These are phyloP conservation scores for Astyanax mexicanus DNA, from an alignment of 2,797 vertebrate genomes.

Conservation along the genomic window DNA sequence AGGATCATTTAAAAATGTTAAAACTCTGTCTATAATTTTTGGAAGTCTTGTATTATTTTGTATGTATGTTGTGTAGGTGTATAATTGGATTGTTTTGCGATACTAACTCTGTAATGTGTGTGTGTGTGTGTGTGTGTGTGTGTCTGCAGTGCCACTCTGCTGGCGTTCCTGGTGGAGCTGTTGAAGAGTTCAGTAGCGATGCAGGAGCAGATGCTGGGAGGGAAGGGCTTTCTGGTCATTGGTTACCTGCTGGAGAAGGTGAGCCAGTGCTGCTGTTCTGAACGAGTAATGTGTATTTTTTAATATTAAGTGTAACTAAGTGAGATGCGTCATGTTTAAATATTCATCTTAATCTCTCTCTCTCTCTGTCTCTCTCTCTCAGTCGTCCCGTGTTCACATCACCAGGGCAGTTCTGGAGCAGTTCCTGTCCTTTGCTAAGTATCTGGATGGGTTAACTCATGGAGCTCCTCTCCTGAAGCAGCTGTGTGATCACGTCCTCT, in stretches of 20 bases:
- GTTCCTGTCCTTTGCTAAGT: constrained; percentile 97
- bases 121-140: neutral
- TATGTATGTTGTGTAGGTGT: neutral
- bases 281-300: neutral
- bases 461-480: constrained; percentile 96
- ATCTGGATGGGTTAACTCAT: constrained; percentile 94
- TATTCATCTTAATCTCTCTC: neutral
- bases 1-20: too few relatives aligned
- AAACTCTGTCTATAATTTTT: too few relatives aligned
- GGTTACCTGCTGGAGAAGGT: constrained; percentile 98
- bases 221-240: constrained; percentile 97
- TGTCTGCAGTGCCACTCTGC: constrained; percentile 80
- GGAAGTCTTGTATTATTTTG: too few relatives aligned
- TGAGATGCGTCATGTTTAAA: neutral
- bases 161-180: constrained; percentile 96
- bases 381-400: constrained; percentile 96
- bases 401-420: constrained; percentile 94
- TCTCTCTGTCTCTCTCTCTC: constrained; percentile 21
- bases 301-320: neutral
- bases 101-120: too few relatives aligned
- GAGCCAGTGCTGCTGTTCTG: neutral
- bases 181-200: constrained; percentile 97
- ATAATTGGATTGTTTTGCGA: too few relatives aligned
- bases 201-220: constrained; percentile 98
- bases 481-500: constrained; percentile 92